These are phyloP conservation scores for Theretra japonica DNA, from an alignment of 2,888 invertebrate genomes.

Conservation along the genomic window DNA sequence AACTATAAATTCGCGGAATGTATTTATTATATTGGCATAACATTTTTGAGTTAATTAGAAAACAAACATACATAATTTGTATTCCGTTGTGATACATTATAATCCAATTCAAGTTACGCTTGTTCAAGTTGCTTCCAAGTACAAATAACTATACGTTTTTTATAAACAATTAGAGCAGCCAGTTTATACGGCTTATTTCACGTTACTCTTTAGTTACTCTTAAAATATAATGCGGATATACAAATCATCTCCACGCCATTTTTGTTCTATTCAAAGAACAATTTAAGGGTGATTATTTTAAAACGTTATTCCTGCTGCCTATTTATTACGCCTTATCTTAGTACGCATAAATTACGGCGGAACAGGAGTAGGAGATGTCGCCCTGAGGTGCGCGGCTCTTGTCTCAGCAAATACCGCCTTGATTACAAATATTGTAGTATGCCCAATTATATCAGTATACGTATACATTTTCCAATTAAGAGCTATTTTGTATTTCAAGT, in stretches of 20 bases:
- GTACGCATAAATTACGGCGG: slow-evolving; percentile 58
- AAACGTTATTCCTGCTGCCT: slow-evolving; percentile 62
- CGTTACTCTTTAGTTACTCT: no score
- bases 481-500: background rate
- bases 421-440: slow-evolving; percentile 43
- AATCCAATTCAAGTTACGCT: no score
- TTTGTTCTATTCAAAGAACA: slow-evolving; percentile 50
- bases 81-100: no score
- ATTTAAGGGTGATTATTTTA: slow-evolving; percentile 65
- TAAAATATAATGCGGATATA: background rate
- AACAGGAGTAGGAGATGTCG: slow-evolving; percentile 44
- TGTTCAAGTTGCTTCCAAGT: no score
- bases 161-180: no score
- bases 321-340: slow-evolving; percentile 66
- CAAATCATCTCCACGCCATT: slow-evolving; percentile 35
- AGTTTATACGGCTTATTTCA: no score
- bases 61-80: no score
- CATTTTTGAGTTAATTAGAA: no score
- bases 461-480: background rate
- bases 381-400: slow-evolving; percentile 43
- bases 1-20: no score
- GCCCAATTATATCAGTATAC: background rate
- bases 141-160: no score
- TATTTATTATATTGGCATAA: no score
- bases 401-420: slow-evolving; percentile 34